These are phyloP conservation scores for Mycalesis mineus DNA, from an alignment of 2,888 invertebrate genomes.

Conservation along the genomic window DNA sequence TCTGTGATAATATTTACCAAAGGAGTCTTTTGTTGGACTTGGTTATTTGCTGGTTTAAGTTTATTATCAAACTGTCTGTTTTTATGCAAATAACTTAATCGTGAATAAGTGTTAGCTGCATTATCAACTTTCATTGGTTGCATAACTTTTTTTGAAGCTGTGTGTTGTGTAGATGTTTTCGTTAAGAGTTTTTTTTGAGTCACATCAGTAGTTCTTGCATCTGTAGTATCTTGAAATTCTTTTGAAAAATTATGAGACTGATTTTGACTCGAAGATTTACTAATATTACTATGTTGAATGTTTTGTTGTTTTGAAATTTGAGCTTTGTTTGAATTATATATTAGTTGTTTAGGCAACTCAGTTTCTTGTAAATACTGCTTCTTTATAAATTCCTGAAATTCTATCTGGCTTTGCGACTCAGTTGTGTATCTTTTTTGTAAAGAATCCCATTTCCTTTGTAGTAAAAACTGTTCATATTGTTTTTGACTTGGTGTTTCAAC, in stretches of 20 bases:
- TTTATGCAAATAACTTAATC: conserved; percentile 66
- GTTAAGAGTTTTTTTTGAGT: conserved; percentile 10
- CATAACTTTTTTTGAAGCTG: conserved; percentile 35
- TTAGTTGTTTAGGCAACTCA: background rate
- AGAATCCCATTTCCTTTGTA: conserved; percentile 3
- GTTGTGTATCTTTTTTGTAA: background rate
- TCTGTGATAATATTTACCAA: conserved; percentile 8
- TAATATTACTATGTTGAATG: background rate
- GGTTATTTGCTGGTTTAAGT: conserved; percentile 34
- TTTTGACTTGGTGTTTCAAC: conserved; percentile 15
- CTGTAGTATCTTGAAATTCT: conserved; percentile 48
- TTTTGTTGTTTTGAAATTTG: background rate
- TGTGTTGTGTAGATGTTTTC: conserved; percentile 31
- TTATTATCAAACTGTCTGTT: conserved; percentile 53
- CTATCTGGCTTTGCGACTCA: conserved; percentile 22
- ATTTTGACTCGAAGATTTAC: conserved; percentile 11
- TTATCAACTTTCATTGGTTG: conserved; percentile 51
- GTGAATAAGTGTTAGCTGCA: conserved; percentile 62
- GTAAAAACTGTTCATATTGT: conserved; percentile 27
- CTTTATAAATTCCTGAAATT: conserved; percentile 24
- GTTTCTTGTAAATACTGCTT: conserved; percentile 22
- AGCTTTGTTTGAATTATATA: background rate
- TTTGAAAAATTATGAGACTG: conserved; percentile 45
- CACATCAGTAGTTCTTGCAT: conserved; percentile 42
- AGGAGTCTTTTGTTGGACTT: conserved; percentile 13